Base-by-base conservation (phyloP, 2,797 vertebrate genomes). In the Fundulus diaphanus region DNA sequence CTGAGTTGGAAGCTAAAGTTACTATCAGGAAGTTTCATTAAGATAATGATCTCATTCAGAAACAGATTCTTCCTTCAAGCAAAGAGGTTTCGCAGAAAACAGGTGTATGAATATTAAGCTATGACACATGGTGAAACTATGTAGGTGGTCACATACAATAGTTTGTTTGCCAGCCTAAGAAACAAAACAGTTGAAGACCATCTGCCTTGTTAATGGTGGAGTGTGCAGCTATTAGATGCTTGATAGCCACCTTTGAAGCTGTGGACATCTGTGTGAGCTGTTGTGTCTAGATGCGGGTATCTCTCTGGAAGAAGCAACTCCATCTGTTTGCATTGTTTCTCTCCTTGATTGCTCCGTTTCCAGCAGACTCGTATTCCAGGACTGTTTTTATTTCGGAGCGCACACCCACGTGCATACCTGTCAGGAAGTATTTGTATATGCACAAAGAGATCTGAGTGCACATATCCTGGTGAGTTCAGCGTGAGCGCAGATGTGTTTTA, bases 281-380 rank as follows among this genome's bases (percentile, higher is more conserved):
- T 68, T 59, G 49, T 46, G 70, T 11, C 46, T 68, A 70, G 54
- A 37, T 79, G 73, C 66, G 70, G 85, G 82, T 72, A 71, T 87
- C 73, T 85, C 66, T 37, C 72, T 73, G 71, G 68, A 66, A 74
- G 79, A 73, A 78, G 86, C 84, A 77, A 76, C 73, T 88, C 89
- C 91, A 93, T 93, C 90, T 93, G 92, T 89, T 92, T 85, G 81
- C 70, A 90, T 91, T 90, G 90, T 92, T 87, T 83, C 76, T 67
- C 56, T 75, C 63, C 83, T 87, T 89, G 82, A 90, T 90, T 89
- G 82, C 87, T 77, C 59, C 1, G 74, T 87, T 90, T 87, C 79
- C 77, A 87, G 85, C 84, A 78, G 85, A 85, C 85, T 88, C 88
- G 80, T 78, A 82, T 88, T 91, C 54, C 73, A 80, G 71, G 79